phyloP scores from a whole-genome alignment of 2,888 invertebrate species.

The Chironomus tentans region DNA sequence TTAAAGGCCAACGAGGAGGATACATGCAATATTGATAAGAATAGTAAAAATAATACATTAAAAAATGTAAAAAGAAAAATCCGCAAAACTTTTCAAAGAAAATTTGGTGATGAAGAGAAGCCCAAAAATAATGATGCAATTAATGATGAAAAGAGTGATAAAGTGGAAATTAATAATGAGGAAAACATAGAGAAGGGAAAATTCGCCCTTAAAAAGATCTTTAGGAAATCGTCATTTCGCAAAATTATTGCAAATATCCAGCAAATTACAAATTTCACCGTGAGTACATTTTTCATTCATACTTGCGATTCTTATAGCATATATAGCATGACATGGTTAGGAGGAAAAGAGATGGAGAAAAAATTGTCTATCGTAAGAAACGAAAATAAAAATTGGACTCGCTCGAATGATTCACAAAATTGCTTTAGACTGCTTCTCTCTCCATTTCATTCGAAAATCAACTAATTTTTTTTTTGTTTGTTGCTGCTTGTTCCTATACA shows the following conservation, averaged over 20 bases:
- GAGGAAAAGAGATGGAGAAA: not conserved
- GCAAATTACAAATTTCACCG: slow-evolving; percentile 24
- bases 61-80: slow-evolving; percentile 22
- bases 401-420: slow-evolving; percentile 24
- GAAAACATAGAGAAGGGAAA: not conserved
- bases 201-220: slow-evolving; percentile 18
- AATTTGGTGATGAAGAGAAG: slow-evolving; percentile 7
- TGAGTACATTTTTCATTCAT: slow-evolving; percentile 9
- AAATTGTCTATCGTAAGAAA: slow-evolving; percentile 17
- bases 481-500: not conserved
- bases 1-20: not conserved
- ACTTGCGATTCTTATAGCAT: not conserved
- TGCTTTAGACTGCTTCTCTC: not conserved
- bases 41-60: slow-evolving; percentile 1
- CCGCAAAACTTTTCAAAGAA: slow-evolving; percentile 12
- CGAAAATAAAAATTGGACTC: not conserved
- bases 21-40: not conserved
- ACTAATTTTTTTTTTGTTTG: not conserved
- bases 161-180: not conserved
- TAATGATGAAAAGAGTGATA: slow-evolving; percentile 1
- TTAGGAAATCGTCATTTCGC: slow-evolving; percentile 21
- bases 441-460: not conserved
- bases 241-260: slow-evolving; percentile 10
- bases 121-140: not conserved
- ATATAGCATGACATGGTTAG: slow-evolving; percentile 1